Evolutionary conservation across 2,888 invertebrate genomes (phyloP), one percentile per base, ranked within the genome.

Genomic region (Chamaedrilus cognettii): DNA sequence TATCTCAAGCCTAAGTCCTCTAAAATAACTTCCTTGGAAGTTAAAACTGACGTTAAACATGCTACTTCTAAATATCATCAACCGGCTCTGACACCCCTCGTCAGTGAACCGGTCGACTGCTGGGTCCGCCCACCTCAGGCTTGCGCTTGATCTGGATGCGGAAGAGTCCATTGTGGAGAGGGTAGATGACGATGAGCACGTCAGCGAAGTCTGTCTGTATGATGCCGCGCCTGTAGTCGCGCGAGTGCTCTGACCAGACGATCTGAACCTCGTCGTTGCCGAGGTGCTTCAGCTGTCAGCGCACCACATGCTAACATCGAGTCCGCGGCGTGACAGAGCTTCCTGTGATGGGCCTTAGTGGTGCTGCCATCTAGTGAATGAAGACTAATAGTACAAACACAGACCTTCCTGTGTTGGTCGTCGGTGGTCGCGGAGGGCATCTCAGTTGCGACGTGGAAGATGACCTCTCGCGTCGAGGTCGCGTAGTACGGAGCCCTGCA

Each of bases 171-270:
- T 92, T 92, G 62, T 80, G 78, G 77, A 97, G 86, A 2, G 98
- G 97, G 86, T 99, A 98, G 78, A 99, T 92, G 57, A 91, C 93
- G 79, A 99, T 94, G 70, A 99, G 88, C 72, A 99, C 94, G 87
- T 99, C 99, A 84, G 97, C 98, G 87, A 99, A 99, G 86, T 99
- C 97, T 15, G 99, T 99, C 64, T 98, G 96, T 81, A 99, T 91
- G 77, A 97, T 96, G 80, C 96, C 96, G 66, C 97, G 89, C 68
- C 96, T 89, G 87, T 99, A 99, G 80, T 96, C 94, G 71, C 96
- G 88, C 84, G 89, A 89, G 85, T 99, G 96, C 82, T 99, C 99
- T 61, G 96, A 96, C 99, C 99, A 99, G 34, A 99, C 96, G 72
- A 99, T 95, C 83, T 98, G 98, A 67, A 99, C 94, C 85, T 98